These are phyloP conservation scores for Andrena trimmerana DNA, from an alignment of 2,888 invertebrate genomes.

Conservation along the genomic window DNA sequence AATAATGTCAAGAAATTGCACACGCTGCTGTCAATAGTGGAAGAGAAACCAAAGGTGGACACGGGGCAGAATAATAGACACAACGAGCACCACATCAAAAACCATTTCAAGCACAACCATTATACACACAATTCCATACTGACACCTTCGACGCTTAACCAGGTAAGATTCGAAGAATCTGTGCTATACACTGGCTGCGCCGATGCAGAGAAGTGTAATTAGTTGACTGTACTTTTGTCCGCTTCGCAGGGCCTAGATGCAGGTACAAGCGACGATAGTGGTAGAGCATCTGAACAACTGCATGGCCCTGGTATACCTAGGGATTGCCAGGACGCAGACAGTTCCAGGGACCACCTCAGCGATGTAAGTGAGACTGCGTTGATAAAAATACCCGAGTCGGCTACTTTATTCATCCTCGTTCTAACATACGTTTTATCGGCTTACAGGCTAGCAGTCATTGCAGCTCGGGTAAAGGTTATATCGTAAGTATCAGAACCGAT, in stretches of 20 bases:
- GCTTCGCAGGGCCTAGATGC: conserved; percentile 90
- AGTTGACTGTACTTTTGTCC: neutral
- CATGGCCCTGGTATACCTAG: conserved; percentile 88
- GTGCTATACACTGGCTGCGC: neutral
- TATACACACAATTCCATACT: conserved; percentile 85
- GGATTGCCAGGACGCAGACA: conserved; percentile 90
- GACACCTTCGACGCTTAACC: conserved; percentile 84
- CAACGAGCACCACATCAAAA: conserved; percentile 84
- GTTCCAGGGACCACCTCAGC: conserved; percentile 93
- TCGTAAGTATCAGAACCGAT: conserved; percentile 90
- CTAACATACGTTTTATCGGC: conserved; percentile 49
- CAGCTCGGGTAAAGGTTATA: conserved; percentile 97
- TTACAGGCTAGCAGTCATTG: conserved; percentile 96
- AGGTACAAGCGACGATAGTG: conserved; percentile 94
- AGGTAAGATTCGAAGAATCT: conserved; percentile 75
- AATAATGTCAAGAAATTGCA: conserved; percentile 87
- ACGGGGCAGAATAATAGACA: conserved; percentile 86
- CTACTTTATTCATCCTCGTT: neutral
- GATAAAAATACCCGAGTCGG: neutral
- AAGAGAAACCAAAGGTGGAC: conserved; percentile 87
- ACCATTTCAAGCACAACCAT: conserved; percentile 84
- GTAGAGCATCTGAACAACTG: conserved; percentile 92
- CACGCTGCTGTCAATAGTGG: conserved; percentile 86
- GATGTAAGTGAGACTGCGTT: conserved; percentile 88
- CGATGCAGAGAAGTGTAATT: neutral